Percentiles rank a stretch among this genome's conserved stretches.
phyloP scores from a whole-genome alignment of 2,888 invertebrate species.

The Luffia ferchaultella region DNA sequence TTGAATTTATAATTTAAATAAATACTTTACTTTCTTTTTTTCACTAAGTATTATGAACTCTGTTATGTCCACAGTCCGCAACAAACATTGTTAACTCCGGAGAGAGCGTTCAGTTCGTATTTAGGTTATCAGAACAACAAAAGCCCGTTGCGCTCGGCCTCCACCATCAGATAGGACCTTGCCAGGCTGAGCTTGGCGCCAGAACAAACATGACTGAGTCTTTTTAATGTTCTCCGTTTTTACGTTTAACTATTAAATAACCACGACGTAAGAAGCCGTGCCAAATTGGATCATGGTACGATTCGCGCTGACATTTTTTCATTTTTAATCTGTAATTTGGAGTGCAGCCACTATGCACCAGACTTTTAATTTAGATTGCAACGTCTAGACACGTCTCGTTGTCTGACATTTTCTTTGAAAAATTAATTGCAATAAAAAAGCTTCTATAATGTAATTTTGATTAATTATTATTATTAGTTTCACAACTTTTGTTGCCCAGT shows the following conservation, averaged over 20 bases:
- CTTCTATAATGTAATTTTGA: no score
- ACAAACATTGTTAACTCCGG: no score
- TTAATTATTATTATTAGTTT: no score
- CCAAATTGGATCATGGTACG: conserved; percentile 17
- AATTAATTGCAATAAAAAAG: no score
- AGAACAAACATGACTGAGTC: neutral
- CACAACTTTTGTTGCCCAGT: no score
- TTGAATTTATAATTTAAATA: no score
- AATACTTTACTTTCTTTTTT: no score
- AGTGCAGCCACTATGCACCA: neutral
- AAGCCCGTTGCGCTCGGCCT: neutral
- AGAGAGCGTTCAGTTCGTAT: neutral
- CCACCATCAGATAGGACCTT: neutral
- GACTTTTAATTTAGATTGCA: neutral
- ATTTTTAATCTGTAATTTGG: neutral
- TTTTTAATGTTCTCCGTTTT: neutral
- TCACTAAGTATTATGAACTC: no score
- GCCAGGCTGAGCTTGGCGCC: neutral
- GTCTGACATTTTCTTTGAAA: no score
- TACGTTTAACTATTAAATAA: conserved; percentile 14
- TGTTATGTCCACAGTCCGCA: no score
- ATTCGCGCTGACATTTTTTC: neutral
- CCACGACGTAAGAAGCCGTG: conserved; percentile 14
- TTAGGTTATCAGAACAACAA: neutral
- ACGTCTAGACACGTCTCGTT: no score